Conservation (phyloP, 2,888 invertebrate species). For the Tenodera sinensis region DNA sequence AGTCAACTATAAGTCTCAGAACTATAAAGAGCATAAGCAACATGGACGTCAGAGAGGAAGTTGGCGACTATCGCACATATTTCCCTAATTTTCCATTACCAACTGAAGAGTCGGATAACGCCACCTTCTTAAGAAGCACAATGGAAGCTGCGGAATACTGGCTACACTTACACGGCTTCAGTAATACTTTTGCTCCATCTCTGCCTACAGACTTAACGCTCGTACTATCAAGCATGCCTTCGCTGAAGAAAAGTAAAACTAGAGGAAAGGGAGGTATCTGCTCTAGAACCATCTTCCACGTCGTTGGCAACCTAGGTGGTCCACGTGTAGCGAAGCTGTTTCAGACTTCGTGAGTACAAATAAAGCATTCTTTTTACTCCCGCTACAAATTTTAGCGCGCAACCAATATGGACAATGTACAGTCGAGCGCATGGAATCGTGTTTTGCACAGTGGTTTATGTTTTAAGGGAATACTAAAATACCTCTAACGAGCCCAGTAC, state of each 20-base stretch:
- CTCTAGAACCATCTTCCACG: slow-evolving; percentile 38
- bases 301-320: slow-evolving; percentile 40
- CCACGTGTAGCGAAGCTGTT: slow-evolving; percentile 33
- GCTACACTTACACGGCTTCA: slow-evolving; percentile 39
- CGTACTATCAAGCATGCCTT: background rate
- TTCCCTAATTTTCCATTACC: slow-evolving; percentile 38
- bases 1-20: no score
- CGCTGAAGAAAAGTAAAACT: background rate
- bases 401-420: no score
- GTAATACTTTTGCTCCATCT: slow-evolving; percentile 4
- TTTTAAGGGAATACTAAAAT: no score
- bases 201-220: slow-evolving; percentile 11
- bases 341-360: background rate
- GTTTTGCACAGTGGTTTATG: no score
- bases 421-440: no score
- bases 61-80: no score
- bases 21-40: no score
- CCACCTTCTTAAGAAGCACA: slow-evolving; percentile 37
- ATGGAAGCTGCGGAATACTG: slow-evolving; percentile 43
- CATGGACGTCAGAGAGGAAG: no score
- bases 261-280: background rate
- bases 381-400: no score
- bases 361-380: background rate
- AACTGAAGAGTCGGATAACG: slow-evolving; percentile 32
- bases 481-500: no score